Evolutionary conservation across 2,113 vertebrate species (phyloP).

Genomic region (Ellobius talpinus): DNA sequence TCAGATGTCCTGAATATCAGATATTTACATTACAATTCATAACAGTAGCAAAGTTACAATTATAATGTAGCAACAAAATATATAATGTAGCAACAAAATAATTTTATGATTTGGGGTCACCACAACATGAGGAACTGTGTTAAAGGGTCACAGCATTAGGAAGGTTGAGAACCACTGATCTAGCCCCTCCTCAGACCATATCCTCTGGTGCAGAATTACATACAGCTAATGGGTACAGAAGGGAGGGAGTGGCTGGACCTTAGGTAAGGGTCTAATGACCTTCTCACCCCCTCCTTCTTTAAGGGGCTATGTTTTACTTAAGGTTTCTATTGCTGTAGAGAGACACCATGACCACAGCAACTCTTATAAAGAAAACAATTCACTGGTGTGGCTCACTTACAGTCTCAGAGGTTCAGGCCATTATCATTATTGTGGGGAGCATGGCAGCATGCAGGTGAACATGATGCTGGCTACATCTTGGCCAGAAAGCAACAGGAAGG

Average conservation of each 20-base stretch:
- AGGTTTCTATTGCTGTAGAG: not conserved
- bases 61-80: not conserved
- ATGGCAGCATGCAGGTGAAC: not conserved
- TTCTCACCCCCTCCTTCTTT: not conserved
- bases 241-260: not conserved
- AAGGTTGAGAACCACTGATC: not conserved
- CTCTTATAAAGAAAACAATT: not conserved
- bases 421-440: not conserved
- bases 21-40: not conserved
- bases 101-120: not conserved
- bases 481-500: not conserved
- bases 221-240: not conserved
- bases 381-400: not conserved
- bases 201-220: not conserved
- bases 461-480: not conserved
- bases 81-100: not conserved
- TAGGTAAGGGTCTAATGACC: not conserved
- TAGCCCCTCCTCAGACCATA: not conserved
- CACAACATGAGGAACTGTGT: not conserved
- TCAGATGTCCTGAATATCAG: not conserved
- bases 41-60: not conserved
- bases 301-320: not conserved
- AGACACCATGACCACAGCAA: not conserved
- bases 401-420: not conserved
- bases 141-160: not conserved